phyloP scores from a whole-genome alignment of 2,888 invertebrate species.

The Achlya flavicornis region DNA sequence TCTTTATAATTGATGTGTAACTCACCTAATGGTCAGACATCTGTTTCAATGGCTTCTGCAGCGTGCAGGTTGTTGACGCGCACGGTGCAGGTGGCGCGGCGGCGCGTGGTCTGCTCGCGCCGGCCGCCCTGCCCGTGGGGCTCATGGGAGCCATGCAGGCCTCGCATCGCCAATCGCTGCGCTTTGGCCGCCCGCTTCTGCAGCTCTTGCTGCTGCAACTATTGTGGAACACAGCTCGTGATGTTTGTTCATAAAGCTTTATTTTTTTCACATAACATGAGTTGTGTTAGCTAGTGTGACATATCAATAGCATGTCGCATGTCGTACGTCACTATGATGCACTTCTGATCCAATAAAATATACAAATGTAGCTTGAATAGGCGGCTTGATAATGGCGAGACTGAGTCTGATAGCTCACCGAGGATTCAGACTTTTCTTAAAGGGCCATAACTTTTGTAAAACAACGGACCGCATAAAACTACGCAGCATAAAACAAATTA shows the following conservation, averaged over 20 bases:
- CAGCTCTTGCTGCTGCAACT: conserved; percentile 68
- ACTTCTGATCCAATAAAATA: too few relatives aligned
- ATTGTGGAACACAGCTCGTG: conserved; percentile 13
- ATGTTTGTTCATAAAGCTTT: neutral
- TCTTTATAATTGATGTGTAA: neutral
- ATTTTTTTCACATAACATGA: too few relatives aligned
- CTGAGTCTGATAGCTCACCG: too few relatives aligned
- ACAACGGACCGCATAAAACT: too few relatives aligned
- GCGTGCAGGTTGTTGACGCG: conserved; percentile 81
- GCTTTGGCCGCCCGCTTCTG: conserved; percentile 55
- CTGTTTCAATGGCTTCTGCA: conserved; percentile 95
- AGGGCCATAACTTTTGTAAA: too few relatives aligned
- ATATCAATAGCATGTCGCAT: too few relatives aligned
- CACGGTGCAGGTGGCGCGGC: conserved; percentile 69
- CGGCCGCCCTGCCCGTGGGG: conserved; percentile 28
- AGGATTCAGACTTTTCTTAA: too few relatives aligned
- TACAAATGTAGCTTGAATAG: too few relatives aligned
- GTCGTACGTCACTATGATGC: too few relatives aligned
- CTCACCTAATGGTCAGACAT: conserved; percentile 97
- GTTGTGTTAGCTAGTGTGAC: too few relatives aligned
- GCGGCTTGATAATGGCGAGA: too few relatives aligned
- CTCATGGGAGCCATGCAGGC: conserved; percentile 24
- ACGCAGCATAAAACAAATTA: too few relatives aligned
- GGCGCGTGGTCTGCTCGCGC: conserved; percentile 49
- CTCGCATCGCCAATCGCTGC: conserved; percentile 37